These are phyloP conservation scores for Drosophila lacicola DNA, from an alignment of 2,888 invertebrate species.

Conservation along the genomic window DNA sequence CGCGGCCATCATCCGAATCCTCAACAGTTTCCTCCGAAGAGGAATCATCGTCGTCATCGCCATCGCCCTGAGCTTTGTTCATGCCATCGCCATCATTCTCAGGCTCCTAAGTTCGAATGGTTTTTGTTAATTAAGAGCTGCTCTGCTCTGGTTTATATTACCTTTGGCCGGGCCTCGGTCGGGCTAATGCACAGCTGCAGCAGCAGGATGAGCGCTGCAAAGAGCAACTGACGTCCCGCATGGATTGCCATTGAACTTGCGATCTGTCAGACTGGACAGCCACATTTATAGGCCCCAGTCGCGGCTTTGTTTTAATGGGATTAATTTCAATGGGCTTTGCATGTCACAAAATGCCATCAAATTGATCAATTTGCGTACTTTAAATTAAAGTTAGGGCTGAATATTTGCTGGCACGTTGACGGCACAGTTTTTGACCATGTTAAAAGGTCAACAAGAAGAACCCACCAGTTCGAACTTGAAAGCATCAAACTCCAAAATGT, in stretches of 20 bases:
- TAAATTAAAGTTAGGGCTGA: slow-evolving; percentile 14
- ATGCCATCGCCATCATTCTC: slow-evolving; percentile 19
- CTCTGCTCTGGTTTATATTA: slow-evolving; percentile 2
- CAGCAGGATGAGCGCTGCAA: slow-evolving; percentile 28
- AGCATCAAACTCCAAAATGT: slow-evolving; percentile 25
- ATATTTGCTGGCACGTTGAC: slow-evolving; percentile 10
- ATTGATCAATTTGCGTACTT: slow-evolving; percentile 49
- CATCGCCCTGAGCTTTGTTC: slow-evolving; percentile 12
- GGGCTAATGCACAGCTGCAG: slow-evolving; percentile 30
- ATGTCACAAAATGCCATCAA: slow-evolving; percentile 40
- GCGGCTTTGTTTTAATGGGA: slow-evolving; percentile 31
- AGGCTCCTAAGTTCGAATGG: slow-evolving; percentile 21
- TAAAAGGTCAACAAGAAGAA: slow-evolving; percentile 30
- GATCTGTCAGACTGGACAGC: neutral
- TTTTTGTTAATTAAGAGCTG: neutral
- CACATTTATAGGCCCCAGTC: slow-evolving; percentile 33
- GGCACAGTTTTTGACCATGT: slow-evolving; percentile 26
- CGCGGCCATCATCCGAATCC: slow-evolving; percentile 63
- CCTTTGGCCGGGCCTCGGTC: slow-evolving; percentile 52
- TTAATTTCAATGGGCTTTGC: slow-evolving; percentile 26
- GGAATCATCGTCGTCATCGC: slow-evolving; percentile 67
- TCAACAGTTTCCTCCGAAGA: slow-evolving; percentile 81
- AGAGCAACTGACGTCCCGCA: slow-evolving; percentile 23
- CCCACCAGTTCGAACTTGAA: slow-evolving; percentile 41
- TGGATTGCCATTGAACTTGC: slow-evolving; percentile 40